Evolutionary conservation across 2,888 invertebrate species (phyloP).

Genomic region (Melitaea athalia): DNA sequence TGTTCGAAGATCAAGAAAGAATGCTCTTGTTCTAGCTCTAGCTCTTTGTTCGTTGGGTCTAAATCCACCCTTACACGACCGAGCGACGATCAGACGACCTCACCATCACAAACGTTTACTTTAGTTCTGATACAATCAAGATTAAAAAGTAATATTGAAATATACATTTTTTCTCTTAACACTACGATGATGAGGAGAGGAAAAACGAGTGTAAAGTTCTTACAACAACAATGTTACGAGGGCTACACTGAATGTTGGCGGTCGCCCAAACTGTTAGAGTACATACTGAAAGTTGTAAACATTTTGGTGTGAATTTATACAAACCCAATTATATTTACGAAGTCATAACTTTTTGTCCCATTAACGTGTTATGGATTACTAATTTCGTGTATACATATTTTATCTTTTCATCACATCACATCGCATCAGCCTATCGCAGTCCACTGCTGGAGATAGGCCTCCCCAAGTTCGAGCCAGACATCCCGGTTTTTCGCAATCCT

Average conservation of each 20-base stretch:
- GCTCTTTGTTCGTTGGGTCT: too few relatives aligned
- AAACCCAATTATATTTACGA: constrained; percentile 6
- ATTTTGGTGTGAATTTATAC: constrained; percentile 25
- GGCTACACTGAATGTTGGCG: constrained; percentile 16
- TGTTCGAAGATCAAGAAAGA: too few relatives aligned
- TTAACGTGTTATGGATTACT: not conserved
- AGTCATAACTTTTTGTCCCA: not conserved
- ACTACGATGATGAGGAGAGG: constrained; percentile 2
- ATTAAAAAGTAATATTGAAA: not conserved
- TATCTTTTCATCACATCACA: not conserved
- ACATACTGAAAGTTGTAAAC: constrained; percentile 20
- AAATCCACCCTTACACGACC: too few relatives aligned
- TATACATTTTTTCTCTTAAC: not conserved
- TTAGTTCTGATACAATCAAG: not conserved
- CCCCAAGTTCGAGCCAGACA: too few relatives aligned
- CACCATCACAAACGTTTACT: not conserved
- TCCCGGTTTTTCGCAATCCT: too few relatives aligned
- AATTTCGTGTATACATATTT: not conserved
- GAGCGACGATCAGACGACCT: not conserved
- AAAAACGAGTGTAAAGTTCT: constrained; percentile 19
- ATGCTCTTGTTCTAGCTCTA: too few relatives aligned
- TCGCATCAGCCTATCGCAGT: too few relatives aligned
- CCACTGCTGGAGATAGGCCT: too few relatives aligned
- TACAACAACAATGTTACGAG: constrained; percentile 18
- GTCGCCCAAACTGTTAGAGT: constrained; percentile 21